A percentile compares a stretch with the other conserved stretches of the same genome.
Evolutionary conservation across 2,888 invertebrate genomes (phyloP).

Genomic region (Tetragonisca angustula): DNA sequence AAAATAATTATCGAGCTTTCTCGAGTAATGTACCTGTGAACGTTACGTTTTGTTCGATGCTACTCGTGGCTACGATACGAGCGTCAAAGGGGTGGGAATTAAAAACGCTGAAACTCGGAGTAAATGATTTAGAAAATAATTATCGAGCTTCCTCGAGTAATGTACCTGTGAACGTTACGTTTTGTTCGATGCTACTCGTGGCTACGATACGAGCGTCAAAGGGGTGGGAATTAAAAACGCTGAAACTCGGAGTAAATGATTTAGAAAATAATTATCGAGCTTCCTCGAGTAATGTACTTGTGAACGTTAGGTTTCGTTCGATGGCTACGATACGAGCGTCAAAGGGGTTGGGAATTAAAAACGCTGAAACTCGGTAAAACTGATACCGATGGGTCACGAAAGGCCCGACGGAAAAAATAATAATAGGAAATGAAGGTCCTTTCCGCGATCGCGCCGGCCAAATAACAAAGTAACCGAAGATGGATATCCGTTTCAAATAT

Average conservation of each 20-base stretch:
- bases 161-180: not conserved
- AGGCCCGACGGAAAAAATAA: conserved; percentile 31
- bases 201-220: no score
- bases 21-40: not conserved
- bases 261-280: no score
- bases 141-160: not conserved
- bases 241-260: no score
- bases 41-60: not conserved
- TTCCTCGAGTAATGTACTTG: not conserved
- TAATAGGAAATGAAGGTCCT: conserved; percentile 50
- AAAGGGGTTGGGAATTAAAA: not conserved
- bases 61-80: no score
- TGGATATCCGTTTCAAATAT: conserved; percentile 84
- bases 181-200: not conserved
- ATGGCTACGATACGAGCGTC: no score
- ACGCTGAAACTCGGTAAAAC: not conserved
- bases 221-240: not conserved
- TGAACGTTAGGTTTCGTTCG: not conserved
- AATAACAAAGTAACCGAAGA: conserved; percentile 81
- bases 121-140: no score
- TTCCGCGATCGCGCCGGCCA: conserved; percentile 70
- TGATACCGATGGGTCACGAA: conserved; percentile 28
- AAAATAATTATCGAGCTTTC: no score
- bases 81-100: not conserved
- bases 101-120: no score